These are phyloP conservation scores for Dorcus hopei DNA, from an alignment of 2,888 invertebrate species.

Conservation along the genomic window DNA sequence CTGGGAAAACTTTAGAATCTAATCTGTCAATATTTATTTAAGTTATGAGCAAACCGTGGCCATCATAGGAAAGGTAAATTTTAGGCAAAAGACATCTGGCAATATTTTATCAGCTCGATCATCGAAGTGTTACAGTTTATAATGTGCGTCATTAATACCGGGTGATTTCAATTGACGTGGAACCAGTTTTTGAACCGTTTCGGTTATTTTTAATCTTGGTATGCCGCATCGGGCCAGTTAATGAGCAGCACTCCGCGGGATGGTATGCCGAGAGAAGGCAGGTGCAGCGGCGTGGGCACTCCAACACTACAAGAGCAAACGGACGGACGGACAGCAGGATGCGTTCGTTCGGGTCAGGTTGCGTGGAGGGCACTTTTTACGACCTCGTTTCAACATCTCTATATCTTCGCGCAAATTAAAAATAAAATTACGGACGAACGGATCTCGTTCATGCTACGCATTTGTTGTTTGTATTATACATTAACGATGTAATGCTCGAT, in stretches of 20 bases:
- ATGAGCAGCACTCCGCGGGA: neutral
- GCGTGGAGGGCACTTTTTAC: slow-evolving; percentile 2
- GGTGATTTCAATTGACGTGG: neutral
- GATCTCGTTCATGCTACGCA: no score
- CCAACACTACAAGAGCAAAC: neutral
- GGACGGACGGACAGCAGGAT: neutral
- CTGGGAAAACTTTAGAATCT: no score
- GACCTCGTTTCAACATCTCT: slow-evolving; percentile 1
- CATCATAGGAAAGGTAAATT: no score
- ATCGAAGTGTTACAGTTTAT: neutral
- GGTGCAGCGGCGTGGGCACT: neutral
- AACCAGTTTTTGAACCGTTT: neutral
- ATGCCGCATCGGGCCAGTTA: neutral
- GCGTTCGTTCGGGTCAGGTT: neutral
- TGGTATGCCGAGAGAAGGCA: neutral
- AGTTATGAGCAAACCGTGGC: no score
- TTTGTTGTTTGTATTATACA: no score
- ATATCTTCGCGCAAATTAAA: slow-evolving; percentile 1
- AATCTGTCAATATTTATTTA: no score
- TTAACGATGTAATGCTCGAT: no score
- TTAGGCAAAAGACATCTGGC: no score
- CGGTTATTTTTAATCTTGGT: slow-evolving; percentile 1
- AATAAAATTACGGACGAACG: neutral
- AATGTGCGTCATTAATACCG: neutral
- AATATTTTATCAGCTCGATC: no score